Conservation (phyloP, 2,888 invertebrate species). For the Adelphocoris suturalis region DNA sequence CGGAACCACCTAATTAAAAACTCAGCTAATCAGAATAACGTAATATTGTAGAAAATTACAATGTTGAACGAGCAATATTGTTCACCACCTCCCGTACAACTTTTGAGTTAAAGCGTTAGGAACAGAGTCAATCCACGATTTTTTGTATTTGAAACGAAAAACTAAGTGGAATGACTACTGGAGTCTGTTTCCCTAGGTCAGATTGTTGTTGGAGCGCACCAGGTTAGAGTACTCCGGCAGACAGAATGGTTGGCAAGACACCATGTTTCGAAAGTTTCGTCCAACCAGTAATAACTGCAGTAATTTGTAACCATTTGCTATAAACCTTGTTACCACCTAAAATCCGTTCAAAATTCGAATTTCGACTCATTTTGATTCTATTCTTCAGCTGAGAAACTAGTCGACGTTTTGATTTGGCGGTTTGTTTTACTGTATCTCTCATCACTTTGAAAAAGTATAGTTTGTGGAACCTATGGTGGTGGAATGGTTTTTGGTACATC, state of each 20-base stretch:
- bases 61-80: not conserved
- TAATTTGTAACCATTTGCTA: not conserved
- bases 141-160: too few species aligned
- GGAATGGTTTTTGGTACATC: not conserved
- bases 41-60: too few species aligned
- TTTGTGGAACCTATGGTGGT: not conserved
- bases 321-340: not conserved
- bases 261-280: conserved; percentile 77
- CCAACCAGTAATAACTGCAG: not conserved
- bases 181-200: conserved; percentile 78
- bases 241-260: conserved; percentile 79
- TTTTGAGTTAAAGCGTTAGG: not conserved
- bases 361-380: not conserved
- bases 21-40: too few species aligned
- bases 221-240: conserved; percentile 81
- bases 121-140: not conserved
- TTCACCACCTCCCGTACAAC: not conserved
- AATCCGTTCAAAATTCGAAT: not conserved
- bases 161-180: conserved; percentile 40
- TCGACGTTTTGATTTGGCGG: too few species aligned
- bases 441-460: not conserved
- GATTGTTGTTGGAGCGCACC: conserved; percentile 80
- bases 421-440: not conserved
- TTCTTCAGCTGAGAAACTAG: not conserved
- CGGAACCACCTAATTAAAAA: too few species aligned